Base-by-base conservation (phyloP, 2,113 vertebrate species). In the Mobula birostris region DNA sequence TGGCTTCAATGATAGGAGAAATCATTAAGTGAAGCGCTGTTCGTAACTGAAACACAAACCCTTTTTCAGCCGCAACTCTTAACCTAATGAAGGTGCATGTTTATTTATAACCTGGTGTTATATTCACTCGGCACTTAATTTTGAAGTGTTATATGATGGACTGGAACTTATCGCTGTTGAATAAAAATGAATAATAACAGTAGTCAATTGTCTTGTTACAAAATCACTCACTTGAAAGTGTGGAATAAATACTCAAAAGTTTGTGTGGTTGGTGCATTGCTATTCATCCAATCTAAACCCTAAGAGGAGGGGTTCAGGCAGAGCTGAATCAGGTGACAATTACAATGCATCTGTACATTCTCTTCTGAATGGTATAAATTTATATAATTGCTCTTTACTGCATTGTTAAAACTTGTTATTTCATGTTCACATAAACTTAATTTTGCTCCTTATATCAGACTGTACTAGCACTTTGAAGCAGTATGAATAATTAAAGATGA, bases 371-470 rank as follows among this genome's bases (percentile, higher is more conserved):
- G 32, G 66, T 66, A 32, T 66, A 66, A n/a, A 19, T 88, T 5
- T 93, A 24, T 29, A 8, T 74, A 17, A 56, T 72, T 93, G 66
- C n/a, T 40, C 66, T 24, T 70, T 4, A 32, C 32, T 92, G 70
- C 70, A 56, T 27, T 48, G 70, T 27, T 74, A 93, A 93, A 93
- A 93, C 70, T 93, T 93, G 21, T 93, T 29, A 15, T 32, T 93
- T 48, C 19, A 27, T 76, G 17, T 58, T 27, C 82, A 83, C 24
- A 87, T 61, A 11, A 61, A 61, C 21, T 87, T 87, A 2, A 61
- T 61, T 7, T 87, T 87, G 83, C 7, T 56, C 48, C 27, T 56
- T 48, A 85, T 17, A 85, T 79, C 77, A 56, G 82, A 85, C 82
- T 85, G 15, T 2, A 79, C n/a, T n/a, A 15, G n/a, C 32, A 88